Conservation (phyloP, 2,797 vertebrate species). For the Hippocampus kuda region DNA sequence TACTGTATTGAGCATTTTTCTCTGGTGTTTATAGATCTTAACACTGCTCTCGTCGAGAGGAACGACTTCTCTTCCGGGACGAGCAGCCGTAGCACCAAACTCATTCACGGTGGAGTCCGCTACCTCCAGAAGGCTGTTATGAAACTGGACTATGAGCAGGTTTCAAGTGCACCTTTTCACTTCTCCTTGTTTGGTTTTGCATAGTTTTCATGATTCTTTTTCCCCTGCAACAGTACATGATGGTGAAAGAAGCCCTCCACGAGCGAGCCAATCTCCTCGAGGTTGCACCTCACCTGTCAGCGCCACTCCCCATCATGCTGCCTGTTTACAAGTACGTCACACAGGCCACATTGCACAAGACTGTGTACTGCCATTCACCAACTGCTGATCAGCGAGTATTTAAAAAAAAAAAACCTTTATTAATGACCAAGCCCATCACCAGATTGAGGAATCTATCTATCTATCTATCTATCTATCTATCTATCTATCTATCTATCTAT, state of each 20-base stretch:
- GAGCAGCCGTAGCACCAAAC: constrained; percentile 95
- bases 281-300: constrained; percentile 90
- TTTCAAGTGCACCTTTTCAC: constrained; percentile 29
- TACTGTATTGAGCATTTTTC: background rate
- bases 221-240: constrained; percentile 74
- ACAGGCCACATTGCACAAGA: background rate
- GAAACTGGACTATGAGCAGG: constrained; percentile 93
- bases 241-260: constrained; percentile 93
- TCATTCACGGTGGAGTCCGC: constrained; percentile 95
- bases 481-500: too few relatives aligned
- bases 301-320: constrained; percentile 92
- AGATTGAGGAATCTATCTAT: too few relatives aligned
- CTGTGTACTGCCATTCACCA: too few relatives aligned
- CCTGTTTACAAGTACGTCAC: constrained; percentile 89
- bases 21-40: constrained; percentile 73
- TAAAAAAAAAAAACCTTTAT: too few relatives aligned
- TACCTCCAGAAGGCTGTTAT: constrained; percentile 98
- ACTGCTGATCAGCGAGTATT: too few relatives aligned
- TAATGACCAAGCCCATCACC: too few relatives aligned
- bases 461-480: too few relatives aligned
- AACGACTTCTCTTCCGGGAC: constrained; percentile 94
- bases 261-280: constrained; percentile 90
- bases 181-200: background rate
- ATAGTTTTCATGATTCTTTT: rapidly evolving
- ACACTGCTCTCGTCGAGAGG: constrained; percentile 91